These are phyloP conservation scores for Tupiocoris notatus DNA, from an alignment of 2,888 invertebrate genomes.

Conservation along the genomic window DNA sequence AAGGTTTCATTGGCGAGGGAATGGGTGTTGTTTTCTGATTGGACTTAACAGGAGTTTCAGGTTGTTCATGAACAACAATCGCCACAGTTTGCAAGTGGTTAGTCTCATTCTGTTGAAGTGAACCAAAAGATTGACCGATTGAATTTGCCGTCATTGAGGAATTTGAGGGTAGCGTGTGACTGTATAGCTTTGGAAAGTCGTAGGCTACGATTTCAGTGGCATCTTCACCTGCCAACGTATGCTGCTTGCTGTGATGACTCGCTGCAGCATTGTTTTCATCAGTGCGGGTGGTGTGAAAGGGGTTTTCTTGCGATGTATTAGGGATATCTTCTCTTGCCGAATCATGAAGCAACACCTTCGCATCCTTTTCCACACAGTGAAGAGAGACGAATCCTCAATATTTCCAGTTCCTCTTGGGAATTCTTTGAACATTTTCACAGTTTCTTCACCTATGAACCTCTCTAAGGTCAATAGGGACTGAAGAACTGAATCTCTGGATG, in stretches of 20 bases:
- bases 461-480: conserved; percentile 21
- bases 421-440: conserved; percentile 22
- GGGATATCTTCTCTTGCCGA: conserved; percentile 13
- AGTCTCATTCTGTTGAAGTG: too few species aligned
- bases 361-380: conserved; percentile 34
- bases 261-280: neutral
- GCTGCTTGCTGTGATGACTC: neutral
- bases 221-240: conserved; percentile 23
- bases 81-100: too few species aligned
- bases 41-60: neutral
- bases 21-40: too few species aligned
- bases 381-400: conserved; percentile 41
- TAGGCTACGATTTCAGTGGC: conserved; percentile 8
- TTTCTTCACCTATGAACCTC: conserved; percentile 35
- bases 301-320: conserved; percentile 4
- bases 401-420: conserved; percentile 31
- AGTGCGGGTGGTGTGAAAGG: neutral
- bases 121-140: too few species aligned
- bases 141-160: too few species aligned
- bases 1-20: neutral
- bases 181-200: neutral
- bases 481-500: neutral
- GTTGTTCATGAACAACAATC: neutral
- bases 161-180: too few species aligned
- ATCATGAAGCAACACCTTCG: conserved; percentile 24